phyloP scores from a whole-genome alignment of 2,888 invertebrate species.

The Sthenelais limicola region DNA sequence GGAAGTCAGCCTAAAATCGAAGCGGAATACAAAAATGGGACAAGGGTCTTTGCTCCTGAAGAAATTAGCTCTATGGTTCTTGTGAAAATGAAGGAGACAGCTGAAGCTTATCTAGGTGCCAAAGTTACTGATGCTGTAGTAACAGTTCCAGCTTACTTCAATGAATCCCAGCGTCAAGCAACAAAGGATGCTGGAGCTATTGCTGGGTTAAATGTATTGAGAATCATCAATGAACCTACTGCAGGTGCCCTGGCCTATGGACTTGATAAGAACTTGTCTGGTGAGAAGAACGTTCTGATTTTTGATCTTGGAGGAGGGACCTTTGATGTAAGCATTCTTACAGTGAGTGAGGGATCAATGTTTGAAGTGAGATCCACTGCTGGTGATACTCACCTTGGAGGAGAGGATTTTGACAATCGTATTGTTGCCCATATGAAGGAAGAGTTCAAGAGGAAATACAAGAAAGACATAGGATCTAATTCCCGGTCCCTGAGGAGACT shows the following conservation, averaged over 20 bases:
- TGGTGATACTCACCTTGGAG: constrained; percentile 68
- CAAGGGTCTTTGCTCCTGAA: constrained; percentile 88
- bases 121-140: constrained; percentile 66
- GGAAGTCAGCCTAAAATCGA: constrained; percentile 65
- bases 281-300: constrained; percentile 75
- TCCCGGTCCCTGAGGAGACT: constrained; percentile 62
- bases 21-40: constrained; percentile 77
- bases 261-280: constrained; percentile 73
- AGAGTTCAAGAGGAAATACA: constrained; percentile 63
- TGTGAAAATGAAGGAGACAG: constrained; percentile 85
- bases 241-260: constrained; percentile 77
- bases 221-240: constrained; percentile 78
- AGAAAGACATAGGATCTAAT: constrained; percentile 60
- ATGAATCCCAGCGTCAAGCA: constrained; percentile 71
- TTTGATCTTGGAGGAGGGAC: constrained; percentile 76
- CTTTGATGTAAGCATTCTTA: constrained; percentile 74
- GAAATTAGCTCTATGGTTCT: constrained; percentile 93
- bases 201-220: constrained; percentile 71
- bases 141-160: constrained; percentile 69
- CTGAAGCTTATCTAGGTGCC: constrained; percentile 77
- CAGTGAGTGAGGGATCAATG: constrained; percentile 75
- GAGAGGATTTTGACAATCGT: constrained; percentile 66
- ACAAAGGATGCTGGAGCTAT: constrained; percentile 76
- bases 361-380: constrained; percentile 68
- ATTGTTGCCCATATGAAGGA: constrained; percentile 62